Conservation (phyloP, 2,888 invertebrate genomes). For the Eulithis testata region DNA sequence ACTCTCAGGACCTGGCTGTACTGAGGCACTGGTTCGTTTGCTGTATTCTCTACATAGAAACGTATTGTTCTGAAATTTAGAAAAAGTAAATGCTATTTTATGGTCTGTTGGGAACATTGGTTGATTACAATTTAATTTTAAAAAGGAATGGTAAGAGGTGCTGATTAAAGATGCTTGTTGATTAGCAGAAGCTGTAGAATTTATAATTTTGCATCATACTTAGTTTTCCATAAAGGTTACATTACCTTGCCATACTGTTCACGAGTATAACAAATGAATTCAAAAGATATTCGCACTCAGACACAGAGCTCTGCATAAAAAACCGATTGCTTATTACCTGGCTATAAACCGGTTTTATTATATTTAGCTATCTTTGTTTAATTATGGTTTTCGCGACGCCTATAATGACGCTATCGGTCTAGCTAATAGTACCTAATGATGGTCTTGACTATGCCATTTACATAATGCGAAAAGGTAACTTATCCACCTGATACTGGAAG, state of each 20-base stretch:
- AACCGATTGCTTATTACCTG: constrained; percentile 12
- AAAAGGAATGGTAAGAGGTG: too few relatives aligned
- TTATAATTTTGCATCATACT: too few relatives aligned
- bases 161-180: too few relatives aligned
- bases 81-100: constrained; percentile 1
- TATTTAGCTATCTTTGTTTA: constrained; percentile 22
- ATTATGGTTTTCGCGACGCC: not conserved
- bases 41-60: constrained; percentile 33
- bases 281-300: not conserved
- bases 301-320: constrained; percentile 6
- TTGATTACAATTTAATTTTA: too few relatives aligned
- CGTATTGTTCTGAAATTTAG: constrained; percentile 44
- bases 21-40: constrained; percentile 31
- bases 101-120: constrained; percentile 1
- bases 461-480: constrained; percentile 5
- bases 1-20: constrained; percentile 44
- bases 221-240: not conserved
- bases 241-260: not conserved
- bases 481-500: not conserved
- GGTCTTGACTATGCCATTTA: constrained; percentile 11
- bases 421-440: too few relatives aligned
- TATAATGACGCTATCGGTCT: constrained; percentile 6
- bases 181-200: too few relatives aligned
- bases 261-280: not conserved
- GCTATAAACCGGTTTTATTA: constrained; percentile 24